Conservation (phyloP, 2,888 invertebrate genomes). For the Melanchra persicariae region DNA sequence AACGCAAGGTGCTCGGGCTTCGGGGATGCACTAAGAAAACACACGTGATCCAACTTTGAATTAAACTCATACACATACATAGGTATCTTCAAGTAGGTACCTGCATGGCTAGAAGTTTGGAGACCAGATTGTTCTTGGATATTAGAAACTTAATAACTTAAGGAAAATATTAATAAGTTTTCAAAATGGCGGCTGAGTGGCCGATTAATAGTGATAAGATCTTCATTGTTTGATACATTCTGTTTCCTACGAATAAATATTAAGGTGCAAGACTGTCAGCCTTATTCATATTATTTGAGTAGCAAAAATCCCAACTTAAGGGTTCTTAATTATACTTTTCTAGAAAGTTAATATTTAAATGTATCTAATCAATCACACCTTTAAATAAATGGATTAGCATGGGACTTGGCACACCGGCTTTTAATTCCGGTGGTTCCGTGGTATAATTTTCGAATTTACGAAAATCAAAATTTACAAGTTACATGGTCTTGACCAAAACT, state of each 20-base stretch:
- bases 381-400: not conserved
- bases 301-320: too few relatives aligned
- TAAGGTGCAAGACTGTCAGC: too few relatives aligned
- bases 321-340: too few relatives aligned
- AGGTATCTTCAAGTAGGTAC: not conserved
- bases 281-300: too few relatives aligned
- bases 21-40: conserved; percentile 41
- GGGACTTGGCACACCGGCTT: not conserved
- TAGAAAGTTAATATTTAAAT: too few relatives aligned
- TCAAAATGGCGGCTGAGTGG: not conserved
- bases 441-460: not conserved
- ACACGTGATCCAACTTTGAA: conserved; percentile 62
- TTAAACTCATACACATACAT: conserved; percentile 52
- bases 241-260: too few relatives aligned
- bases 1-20: conserved; percentile 26
- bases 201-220: not conserved
- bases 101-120: conserved; percentile 2
- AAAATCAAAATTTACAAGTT: not conserved
- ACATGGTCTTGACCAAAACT: conserved; percentile 24
- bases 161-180: conserved; percentile 20
- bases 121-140: conserved; percentile 18
- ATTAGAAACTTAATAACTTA: not conserved
- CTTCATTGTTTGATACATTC: too few relatives aligned
- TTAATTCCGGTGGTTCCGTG: not conserved
- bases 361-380: not conserved